These are phyloP conservation scores for Tadarida brasiliensis DNA, from an alignment of 2,797 vertebrate genomes.

Conservation along the genomic window DNA sequence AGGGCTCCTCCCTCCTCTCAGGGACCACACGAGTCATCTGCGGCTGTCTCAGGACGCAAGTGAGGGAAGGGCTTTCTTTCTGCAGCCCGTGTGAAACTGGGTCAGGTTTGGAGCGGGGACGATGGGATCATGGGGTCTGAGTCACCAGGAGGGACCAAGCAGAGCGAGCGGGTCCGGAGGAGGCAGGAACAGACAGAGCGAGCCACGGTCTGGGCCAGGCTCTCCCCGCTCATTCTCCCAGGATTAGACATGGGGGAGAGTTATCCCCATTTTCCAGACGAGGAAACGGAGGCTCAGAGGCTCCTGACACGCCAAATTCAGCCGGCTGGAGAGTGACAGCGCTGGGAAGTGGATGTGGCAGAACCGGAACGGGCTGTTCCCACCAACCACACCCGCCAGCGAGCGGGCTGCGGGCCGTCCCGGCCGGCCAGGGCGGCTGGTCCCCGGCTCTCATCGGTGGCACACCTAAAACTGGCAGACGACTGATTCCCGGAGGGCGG, in stretches of 20 bases:
- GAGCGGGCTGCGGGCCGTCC: not conserved
- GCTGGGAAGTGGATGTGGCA: fast-evolving
- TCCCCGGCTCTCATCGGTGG: not conserved
- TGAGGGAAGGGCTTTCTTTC: not conserved
- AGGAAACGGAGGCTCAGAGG: not conserved
- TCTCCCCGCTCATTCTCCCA: not conserved
- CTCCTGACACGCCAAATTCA: not conserved
- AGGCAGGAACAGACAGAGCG: not conserved
- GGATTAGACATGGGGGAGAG: not conserved
- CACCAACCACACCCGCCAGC: not conserved
- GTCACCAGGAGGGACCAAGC: not conserved
- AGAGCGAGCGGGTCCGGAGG: not conserved
- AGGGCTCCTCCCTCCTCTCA: not conserved
- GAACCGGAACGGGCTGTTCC: too few relatives aligned
- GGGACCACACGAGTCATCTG: fast-evolving
- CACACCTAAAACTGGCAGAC: not conserved
- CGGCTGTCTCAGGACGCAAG: not conserved
- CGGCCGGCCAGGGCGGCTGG: not conserved
- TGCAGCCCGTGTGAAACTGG: not conserved
- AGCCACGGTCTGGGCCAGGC: not conserved
- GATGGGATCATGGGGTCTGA: fast-evolving
- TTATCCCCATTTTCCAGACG: not conserved
- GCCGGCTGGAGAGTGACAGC: not conserved
- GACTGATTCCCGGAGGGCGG: not conserved
- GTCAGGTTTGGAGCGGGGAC: not conserved